phyloP scores from a whole-genome alignment of 2,888 invertebrate genomes.

The Elaeidobius kamerunicus region DNA sequence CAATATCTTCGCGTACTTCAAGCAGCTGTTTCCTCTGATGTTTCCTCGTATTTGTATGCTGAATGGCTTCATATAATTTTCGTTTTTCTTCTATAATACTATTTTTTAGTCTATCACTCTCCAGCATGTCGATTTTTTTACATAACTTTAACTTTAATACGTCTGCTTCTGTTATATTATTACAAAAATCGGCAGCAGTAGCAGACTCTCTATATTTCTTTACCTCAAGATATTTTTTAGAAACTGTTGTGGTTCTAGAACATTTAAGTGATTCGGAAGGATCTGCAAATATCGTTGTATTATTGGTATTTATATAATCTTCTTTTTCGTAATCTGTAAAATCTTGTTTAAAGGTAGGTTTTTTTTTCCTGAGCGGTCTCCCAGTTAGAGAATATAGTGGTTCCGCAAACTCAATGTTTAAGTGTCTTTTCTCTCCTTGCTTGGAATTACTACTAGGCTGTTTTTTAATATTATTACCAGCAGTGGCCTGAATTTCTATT shows the following conservation, averaged over 20 bases:
- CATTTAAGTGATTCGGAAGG: constrained; percentile 1
- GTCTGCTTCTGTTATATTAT: constrained; percentile 30
- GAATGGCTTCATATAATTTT: not conserved
- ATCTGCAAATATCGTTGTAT: not conserved
- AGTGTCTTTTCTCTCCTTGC: not conserved
- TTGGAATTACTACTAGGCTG: not conserved
- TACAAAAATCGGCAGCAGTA: constrained; percentile 26
- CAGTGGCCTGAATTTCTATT: not conserved
- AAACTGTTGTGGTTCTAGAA: constrained; percentile 22
- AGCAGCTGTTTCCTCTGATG: constrained; percentile 25
- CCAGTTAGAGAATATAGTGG: constrained; percentile 6
- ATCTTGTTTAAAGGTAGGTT: constrained; percentile 7
- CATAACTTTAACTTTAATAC: constrained; percentile 16
- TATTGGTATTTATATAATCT: not conserved
- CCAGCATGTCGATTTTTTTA: not conserved
- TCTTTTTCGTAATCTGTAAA: constrained; percentile 6
- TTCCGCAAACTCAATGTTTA: not conserved
- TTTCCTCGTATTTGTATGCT: not conserved
- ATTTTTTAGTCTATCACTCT: constrained; percentile 12
- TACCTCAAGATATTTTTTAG: constrained; percentile 2
- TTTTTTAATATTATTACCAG: not conserved
- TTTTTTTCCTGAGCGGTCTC: constrained; percentile 10
- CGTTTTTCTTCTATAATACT: constrained; percentile 11
- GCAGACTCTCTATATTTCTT: constrained; percentile 1
- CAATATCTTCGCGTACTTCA: constrained; percentile 12